Evolutionary conservation across 1,140 invertebrate species (phyloP).

Genomic region (Delia radicum): DNA sequence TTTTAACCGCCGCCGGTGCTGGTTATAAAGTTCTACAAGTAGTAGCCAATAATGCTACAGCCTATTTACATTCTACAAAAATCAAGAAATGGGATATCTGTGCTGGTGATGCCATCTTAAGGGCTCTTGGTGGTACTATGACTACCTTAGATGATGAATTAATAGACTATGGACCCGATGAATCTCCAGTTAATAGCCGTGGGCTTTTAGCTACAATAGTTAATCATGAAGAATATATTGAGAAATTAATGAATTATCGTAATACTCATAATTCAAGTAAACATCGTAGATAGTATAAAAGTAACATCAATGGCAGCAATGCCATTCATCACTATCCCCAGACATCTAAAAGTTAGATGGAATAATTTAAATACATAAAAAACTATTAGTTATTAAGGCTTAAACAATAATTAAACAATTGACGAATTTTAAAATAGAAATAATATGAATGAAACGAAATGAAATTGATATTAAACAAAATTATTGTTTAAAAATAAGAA

Average conservation of each 20-base stretch:
- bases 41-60: constrained; percentile 78
- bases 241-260: constrained; percentile 50
- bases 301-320: no score
- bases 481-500: no score
- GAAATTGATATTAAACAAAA: not conserved
- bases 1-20: constrained; percentile 81
- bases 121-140: constrained; percentile 64
- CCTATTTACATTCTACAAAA: constrained; percentile 88
- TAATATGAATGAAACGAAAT: not conserved
- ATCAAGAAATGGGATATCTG: constrained; percentile 99
- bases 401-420: not conserved
- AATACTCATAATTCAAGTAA: constrained; percentile 29
- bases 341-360: no score
- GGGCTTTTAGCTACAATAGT: constrained; percentile 63
- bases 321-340: no score
- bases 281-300: not conserved
- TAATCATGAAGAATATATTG: constrained; percentile 61
- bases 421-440: not conserved
- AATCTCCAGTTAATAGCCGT: constrained; percentile 59
- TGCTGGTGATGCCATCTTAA: constrained; percentile 91
- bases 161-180: constrained; percentile 57
- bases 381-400: not conserved
- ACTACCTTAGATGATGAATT: constrained; percentile 61
- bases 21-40: constrained; percentile 93
- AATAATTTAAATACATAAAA: not conserved